These are phyloP conservation scores for Nebria ingens DNA, from an alignment of 1,140 invertebrate species.

Conservation along the genomic window DNA sequence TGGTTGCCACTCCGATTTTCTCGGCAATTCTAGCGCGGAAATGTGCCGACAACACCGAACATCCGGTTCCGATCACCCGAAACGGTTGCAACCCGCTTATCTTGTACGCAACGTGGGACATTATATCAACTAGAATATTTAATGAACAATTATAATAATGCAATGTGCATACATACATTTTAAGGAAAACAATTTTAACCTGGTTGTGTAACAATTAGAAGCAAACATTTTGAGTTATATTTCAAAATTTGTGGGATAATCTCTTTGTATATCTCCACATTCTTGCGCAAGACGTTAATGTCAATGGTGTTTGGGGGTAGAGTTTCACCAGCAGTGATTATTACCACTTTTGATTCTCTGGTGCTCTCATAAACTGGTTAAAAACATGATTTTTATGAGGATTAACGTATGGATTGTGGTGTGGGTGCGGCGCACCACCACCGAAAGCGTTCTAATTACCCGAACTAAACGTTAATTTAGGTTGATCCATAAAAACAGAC, in stretches of 20 bases:
- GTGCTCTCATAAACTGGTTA: conserved; percentile 18
- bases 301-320: conserved; percentile 44
- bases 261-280: conserved; percentile 47
- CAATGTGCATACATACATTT: too few relatives aligned
- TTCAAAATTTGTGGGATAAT: conserved; percentile 43
- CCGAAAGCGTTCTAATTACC: background rate
- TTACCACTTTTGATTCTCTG: conserved; percentile 45
- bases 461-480: background rate
- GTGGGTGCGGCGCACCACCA: too few relatives aligned
- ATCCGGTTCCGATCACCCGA: conserved; percentile 51
- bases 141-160: conserved; percentile 46
- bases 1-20: conserved; percentile 43
- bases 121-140: conserved; percentile 51
- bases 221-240: conserved; percentile 40
- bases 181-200: too few relatives aligned
- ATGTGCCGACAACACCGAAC: conserved; percentile 49
- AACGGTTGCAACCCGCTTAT: conserved; percentile 49
- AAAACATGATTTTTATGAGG: background rate
- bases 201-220: background rate
- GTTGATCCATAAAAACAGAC: conserved; percentile 22
- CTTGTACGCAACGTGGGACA: conserved; percentile 58
- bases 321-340: conserved; percentile 47
- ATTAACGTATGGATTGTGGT: too few relatives aligned
- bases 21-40: conserved; percentile 48
- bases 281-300: conserved; percentile 43